Base-by-base conservation (phyloP, 1,140 invertebrate genomes). In the Cotesia glomerata region DNA sequence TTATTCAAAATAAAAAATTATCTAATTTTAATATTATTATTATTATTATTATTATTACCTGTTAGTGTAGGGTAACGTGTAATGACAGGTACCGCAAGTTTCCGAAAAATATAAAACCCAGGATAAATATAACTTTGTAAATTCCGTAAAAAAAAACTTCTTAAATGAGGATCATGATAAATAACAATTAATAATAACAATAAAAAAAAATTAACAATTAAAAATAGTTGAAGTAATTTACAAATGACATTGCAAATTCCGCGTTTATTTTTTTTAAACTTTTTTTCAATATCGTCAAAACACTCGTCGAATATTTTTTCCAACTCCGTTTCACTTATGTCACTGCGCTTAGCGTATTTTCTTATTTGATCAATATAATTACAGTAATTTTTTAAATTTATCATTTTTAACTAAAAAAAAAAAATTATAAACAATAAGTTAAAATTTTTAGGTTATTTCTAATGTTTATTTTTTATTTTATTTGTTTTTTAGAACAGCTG, bases 61-160 rank as follows among this genome's bases (percentile, higher is more conserved):
- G 91, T 90, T 69, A 92, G 75, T n/a, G 86, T 85, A 58, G 91
- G 90, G 83, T 91, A 92, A 66, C 83, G 78, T 65, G 87, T 85
- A 72, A 93, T 87, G 58, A 92, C 74, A 13, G 91, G 91, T 59
- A 93, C 85, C 58, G 91, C 89, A n/a, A 90, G 65, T 78, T 89
- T 88, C 69, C 92, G 86, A 39, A 92, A 81, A 5, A 89, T 66
- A 74, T 89, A 88, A 79, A 93, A 88, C 39, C 88, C 89, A 26
- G 92, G 91, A 87, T 93, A 92, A 80, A 93, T 92, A 76, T 89
- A 90, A 78, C 91, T 90, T 85, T 93, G 92, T 39, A 91, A 79
- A 84, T 92, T 90, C 77, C 91, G 89, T 69, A 90, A 80, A 68
- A 92, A 72, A 74, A 88, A 84, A 78, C 85, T 89, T 62, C 90